phyloP scores from a whole-genome alignment of 2,797 vertebrate genomes.

The Ibycter americanus region DNA sequence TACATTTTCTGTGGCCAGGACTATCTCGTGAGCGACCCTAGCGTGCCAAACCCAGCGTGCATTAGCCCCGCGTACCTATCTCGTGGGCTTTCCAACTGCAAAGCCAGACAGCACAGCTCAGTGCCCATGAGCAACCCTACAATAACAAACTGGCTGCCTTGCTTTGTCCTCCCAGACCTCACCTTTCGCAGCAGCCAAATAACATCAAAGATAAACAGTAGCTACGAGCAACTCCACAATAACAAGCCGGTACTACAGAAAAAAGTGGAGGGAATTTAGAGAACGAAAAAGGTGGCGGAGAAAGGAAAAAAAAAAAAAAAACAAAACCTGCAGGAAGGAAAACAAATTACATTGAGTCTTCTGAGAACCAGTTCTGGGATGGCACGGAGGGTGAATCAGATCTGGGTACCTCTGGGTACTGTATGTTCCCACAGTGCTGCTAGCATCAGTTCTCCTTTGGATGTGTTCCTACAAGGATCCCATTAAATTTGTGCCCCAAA shows the following conservation, averaged over 20 bases:
- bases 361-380: neutral
- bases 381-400: neutral
- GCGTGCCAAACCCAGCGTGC: neutral
- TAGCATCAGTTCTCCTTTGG: neutral
- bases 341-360: neutral
- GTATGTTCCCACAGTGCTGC: fast-evolving
- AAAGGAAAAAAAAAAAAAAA: neutral
- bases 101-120: slow-evolving; percentile 31
- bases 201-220: neutral
- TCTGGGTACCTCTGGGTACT: neutral
- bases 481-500: neutral
- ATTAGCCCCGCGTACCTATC: fast-evolving
- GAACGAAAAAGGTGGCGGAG: neutral
- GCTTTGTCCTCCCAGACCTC: neutral
- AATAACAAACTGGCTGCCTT: neutral
- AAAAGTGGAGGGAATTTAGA: neutral
- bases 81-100: neutral
- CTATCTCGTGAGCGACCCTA: neutral
- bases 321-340: neutral
- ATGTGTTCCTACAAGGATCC: neutral
- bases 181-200: neutral
- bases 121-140: neutral
- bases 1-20: neutral
- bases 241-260: neutral
- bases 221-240: neutral